Conservation (phyloP, 2,113 vertebrate species). For the Malaclemys terrapin region DNA sequence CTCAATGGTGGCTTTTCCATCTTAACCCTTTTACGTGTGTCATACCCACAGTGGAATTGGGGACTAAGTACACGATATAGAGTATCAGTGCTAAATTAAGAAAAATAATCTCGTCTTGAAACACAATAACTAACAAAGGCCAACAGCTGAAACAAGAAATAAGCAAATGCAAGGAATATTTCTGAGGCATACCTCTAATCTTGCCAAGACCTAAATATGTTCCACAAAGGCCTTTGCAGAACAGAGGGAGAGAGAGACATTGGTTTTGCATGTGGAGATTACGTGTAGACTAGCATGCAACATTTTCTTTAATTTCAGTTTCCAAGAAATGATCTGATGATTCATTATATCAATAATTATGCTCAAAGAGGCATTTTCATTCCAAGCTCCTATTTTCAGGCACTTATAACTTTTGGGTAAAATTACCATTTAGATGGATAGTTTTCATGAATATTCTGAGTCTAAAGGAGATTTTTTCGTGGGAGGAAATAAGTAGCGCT, state of each 20-base stretch:
- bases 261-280: neutral
- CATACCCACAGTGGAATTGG: accelerated
- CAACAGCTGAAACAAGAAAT: neutral
- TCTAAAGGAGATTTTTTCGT: neutral
- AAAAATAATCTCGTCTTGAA: neutral
- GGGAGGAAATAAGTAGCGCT: neutral
- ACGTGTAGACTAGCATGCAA: neutral
- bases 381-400: neutral
- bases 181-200: neutral
- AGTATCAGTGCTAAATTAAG: neutral
- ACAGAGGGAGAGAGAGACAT: neutral
- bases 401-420: neutral
- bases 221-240: neutral
- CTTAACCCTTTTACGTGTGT: neutral
- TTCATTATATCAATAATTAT: neutral
- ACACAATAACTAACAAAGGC: accelerated
- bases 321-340: neutral
- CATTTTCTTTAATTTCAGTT: neutral
- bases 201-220: neutral
- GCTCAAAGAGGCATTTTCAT: neutral
- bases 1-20: neutral
- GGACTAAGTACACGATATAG: neutral
- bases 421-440: neutral
- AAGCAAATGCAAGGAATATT: accelerated
- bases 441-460: neutral